Base-by-base conservation (phyloP, 2,113 vertebrate genomes). In the Polypterus bichir region DNA sequence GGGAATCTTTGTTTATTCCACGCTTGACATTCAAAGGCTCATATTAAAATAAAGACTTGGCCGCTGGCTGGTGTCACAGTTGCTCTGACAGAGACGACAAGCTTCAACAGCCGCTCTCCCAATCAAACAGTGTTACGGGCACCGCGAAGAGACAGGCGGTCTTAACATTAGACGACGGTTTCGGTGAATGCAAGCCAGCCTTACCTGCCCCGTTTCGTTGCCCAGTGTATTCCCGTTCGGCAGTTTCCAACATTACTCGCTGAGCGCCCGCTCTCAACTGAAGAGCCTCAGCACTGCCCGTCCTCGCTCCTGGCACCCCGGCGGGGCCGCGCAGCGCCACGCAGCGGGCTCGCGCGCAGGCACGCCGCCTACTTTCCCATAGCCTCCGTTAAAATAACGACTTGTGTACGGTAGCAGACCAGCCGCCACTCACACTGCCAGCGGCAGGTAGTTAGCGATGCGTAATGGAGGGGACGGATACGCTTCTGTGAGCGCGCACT, bases 131-230 rank as follows among this genome's bases (percentile, higher is more conserved):
- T 27, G 27, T 27, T 27, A 27, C 27, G 27, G 27, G 27, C 27
- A 27, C 27, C 27, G 27, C 27, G 27, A 27, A 27, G 27, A 27
- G 27, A 27, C 27, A 27, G 27, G 27, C 27, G 27, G 27, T 27
- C 27, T 27, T 27, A 27, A 27, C 27, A 27, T 27, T 27, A 27
- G 27, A 27, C 27, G 27, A 27, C 27, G 27, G 2, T 27, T 27
- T 27, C 27, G 27, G 27, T 27, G 27, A 27, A 27, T 27, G 27
- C 27, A 27, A 27, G 27, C 27, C 1, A 27, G 27, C 27, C 78
- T 75, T 80, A 84, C 82, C 80, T 76, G 74, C 62, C 47, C 59
- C 64, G 76, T 59, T 74, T 62, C 55, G 73, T 70, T 66, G 69
- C 62, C 60, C 67, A 74, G 58, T 68, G 59, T 59, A 68, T 69